Conservation (phyloP, 2,888 invertebrate species). For the Hirtodrosophila cameraria region DNA sequence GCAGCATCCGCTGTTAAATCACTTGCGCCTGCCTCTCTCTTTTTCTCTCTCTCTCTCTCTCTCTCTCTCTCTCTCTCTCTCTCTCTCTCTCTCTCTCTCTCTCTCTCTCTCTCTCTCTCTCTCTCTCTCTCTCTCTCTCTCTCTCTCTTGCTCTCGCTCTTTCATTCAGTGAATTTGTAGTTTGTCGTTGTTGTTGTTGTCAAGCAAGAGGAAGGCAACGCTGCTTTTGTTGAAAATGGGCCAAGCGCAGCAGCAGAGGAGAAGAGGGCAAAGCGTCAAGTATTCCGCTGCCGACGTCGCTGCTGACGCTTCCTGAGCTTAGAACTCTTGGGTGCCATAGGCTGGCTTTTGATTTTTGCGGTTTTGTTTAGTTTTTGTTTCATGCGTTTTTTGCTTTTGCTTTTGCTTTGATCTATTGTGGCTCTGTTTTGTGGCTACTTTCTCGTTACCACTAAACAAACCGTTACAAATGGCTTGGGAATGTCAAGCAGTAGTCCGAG, state of each 20-base stretch:
- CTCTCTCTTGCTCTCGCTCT: too few species aligned
- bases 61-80: background rate
- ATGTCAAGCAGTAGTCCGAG: slow-evolving; percentile 39
- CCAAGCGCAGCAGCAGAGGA: slow-evolving; percentile 26
- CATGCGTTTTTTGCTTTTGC: background rate
- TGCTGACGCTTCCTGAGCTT: slow-evolving; percentile 23
- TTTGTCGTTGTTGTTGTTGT: too few species aligned
- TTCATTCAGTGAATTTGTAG: too few species aligned
- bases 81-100: too few species aligned
- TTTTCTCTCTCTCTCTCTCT: background rate
- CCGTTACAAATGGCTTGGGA: slow-evolving; percentile 67
- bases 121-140: too few species aligned
- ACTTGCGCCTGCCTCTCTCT: background rate
- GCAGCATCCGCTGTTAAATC: slow-evolving; percentile 40
- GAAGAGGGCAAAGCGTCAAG: slow-evolving; percentile 10
- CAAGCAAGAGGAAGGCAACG: slow-evolving; percentile 16
- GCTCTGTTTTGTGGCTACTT: slow-evolving; percentile 20
- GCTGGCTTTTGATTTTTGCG: too few species aligned
- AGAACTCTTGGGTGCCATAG: slow-evolving; percentile 40
- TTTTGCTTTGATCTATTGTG: slow-evolving; percentile 4
- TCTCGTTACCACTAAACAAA: slow-evolving; percentile 50
- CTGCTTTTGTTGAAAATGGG: slow-evolving; percentile 38
- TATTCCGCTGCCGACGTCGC: background rate
- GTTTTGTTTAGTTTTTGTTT: slow-evolving; percentile 9
- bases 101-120: too few species aligned